These are phyloP conservation scores for Montipora efflorescens DNA, from an alignment of 64 coral and sea anemone species.

Conservation along the genomic window DNA sequence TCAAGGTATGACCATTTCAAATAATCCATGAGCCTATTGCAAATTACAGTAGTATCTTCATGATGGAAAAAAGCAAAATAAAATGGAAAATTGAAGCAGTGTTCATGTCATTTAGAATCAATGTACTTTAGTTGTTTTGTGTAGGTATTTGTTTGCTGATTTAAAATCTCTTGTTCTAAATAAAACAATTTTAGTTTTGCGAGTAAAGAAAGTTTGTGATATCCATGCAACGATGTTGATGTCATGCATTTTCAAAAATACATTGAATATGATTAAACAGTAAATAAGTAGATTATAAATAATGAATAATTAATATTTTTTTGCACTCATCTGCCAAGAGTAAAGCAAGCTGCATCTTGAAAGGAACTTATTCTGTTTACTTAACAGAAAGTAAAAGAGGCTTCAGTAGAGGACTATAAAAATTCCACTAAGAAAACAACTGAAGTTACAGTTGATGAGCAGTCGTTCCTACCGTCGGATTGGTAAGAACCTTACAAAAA, in stretches of 20 bases:
- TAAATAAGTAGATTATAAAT: too few species aligned
- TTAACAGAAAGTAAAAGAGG: conserved; percentile 59
- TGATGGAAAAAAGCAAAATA: too few species aligned
- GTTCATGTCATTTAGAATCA: too few species aligned
- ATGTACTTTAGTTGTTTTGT: not conserved
- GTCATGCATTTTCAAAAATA: too few species aligned
- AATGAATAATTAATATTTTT: too few species aligned
- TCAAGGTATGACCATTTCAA: conserved; percentile 73
- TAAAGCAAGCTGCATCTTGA: too few species aligned
- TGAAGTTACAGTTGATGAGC: conserved; percentile 85
- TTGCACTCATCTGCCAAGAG: too few species aligned
- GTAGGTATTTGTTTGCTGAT: not conserved
- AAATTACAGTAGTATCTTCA: too few species aligned
- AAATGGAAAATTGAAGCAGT: too few species aligned
- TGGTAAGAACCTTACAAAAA: conserved; percentile 50
- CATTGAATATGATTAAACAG: too few species aligned
- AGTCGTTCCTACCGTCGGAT: conserved; percentile 82
- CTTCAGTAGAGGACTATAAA: conserved; percentile 84
- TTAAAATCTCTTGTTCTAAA: not conserved
- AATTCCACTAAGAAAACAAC: conserved; percentile 82
- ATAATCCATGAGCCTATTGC: not conserved
- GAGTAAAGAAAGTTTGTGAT: too few species aligned
- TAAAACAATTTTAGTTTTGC: not conserved
- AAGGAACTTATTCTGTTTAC: not conserved
- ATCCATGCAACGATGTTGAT: too few species aligned